Percentiles rank a stretch among this genome's conserved stretches.
Evolutionary conservation across 2,797 vertebrate genomes (phyloP).

Genomic region (Champsocephalus esox): DNA sequence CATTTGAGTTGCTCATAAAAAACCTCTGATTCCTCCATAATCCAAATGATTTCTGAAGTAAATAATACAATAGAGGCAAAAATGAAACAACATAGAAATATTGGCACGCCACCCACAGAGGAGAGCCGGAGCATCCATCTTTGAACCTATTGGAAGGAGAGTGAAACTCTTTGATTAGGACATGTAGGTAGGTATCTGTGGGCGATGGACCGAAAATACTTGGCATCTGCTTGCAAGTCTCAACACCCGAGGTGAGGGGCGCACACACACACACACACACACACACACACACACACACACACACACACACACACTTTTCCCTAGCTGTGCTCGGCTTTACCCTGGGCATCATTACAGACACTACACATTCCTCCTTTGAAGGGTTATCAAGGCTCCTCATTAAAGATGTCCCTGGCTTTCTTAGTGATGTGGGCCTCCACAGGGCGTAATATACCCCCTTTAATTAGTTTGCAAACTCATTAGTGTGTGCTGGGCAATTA

Average conservation of each 20-base stretch:
- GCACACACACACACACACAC: conserved; percentile 48
- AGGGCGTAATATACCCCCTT: conserved; percentile 80
- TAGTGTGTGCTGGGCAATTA: conserved; percentile 84
- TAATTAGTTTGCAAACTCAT: conserved; percentile 88
- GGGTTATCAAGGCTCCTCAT: conserved; percentile 87
- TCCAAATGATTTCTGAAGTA: conserved; percentile 56
- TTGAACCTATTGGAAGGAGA: conserved; percentile 72
- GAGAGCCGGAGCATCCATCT: conserved; percentile 62
- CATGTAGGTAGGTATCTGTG: conserved; percentile 79
- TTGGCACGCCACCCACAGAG: conserved; percentile 62
- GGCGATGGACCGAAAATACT: conserved; percentile 80
- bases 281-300: conserved; percentile 44
- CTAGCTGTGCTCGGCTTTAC: conserved; percentile 75
- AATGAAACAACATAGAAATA: conserved; percentile 48
- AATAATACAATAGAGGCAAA: conserved; percentile 63
- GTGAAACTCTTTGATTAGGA: conserved; percentile 80
- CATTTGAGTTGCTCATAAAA: conserved; percentile 34
- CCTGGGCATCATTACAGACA: conserved; percentile 84
- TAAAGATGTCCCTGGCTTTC: conserved; percentile 84
- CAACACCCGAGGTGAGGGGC: conserved; percentile 72
- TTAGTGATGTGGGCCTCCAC: conserved; percentile 81
- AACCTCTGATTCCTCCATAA: conserved; percentile 59
- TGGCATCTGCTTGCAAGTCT: conserved; percentile 80
- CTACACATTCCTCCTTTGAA: conserved; percentile 81
- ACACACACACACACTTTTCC: conserved; percentile 51